Evolutionary conservation across 2,888 invertebrate genomes (phyloP).

Genomic region (Mesorhabditis belari): DNA sequence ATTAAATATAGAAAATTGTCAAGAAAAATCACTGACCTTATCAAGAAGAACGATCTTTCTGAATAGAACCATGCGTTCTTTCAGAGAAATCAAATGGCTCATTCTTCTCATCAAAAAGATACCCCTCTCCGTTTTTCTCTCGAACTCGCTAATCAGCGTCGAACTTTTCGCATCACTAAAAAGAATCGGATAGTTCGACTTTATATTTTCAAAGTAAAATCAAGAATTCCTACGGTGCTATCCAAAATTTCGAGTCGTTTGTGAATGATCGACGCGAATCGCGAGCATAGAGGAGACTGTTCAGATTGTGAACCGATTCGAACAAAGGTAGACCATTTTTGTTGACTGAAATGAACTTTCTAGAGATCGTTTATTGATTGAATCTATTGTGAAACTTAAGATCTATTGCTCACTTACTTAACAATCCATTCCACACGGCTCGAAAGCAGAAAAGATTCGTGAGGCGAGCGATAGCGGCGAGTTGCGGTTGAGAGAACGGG

Average conservation of each 20-base stretch:
- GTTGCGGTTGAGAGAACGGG: conserved; percentile 80
- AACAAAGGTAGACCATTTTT: conserved; percentile 72
- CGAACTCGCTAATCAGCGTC: conserved; percentile 80
- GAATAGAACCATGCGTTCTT: conserved; percentile 86
- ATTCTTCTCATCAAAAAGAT: conserved; percentile 82
- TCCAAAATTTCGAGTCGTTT: conserved; percentile 76
- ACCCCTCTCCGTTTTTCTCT: conserved; percentile 78
- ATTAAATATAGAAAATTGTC: neutral
- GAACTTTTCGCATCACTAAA: conserved; percentile 74
- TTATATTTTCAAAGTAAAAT: too few species aligned
- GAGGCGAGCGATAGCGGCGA: conserved; percentile 80
- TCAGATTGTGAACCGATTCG: conserved; percentile 73
- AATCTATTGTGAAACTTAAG: neutral
- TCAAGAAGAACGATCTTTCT: conserved; percentile 87
- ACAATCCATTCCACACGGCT: conserved; percentile 66
- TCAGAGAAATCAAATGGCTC: conserved; percentile 92
- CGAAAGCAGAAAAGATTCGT: conserved; percentile 88
- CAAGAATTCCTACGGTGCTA: conserved; percentile 63
- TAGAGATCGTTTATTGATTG: too few species aligned
- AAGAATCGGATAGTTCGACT: too few species aligned
- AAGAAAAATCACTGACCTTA: conserved; percentile 58
- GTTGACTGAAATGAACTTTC: too few species aligned
- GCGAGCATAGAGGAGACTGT: conserved; percentile 82
- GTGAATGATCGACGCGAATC: conserved; percentile 76
- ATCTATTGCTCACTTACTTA: conserved; percentile 56